Base-by-base conservation (phyloP, 2,113 vertebrate genomes). In the Percina caprodes region DNA sequence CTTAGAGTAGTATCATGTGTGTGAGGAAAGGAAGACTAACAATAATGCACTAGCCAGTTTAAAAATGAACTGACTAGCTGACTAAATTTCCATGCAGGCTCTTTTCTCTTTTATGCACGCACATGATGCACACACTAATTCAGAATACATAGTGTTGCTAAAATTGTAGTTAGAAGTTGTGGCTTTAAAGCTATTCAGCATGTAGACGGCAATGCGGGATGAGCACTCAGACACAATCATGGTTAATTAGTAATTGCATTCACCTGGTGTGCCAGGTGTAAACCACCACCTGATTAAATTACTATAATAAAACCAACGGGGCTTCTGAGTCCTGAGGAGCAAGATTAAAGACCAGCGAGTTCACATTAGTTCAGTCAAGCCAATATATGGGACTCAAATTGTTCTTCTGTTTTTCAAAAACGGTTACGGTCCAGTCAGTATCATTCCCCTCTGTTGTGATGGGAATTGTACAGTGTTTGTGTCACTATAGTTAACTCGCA, bases 341-440 rank as follows among this genome's bases (percentile, higher is more conserved):
- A 77, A 65, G 26, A 80, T 75, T 77, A 69, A 78, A 85, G 42
- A 60, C 46, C 30, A 52, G 49, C 0, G 0, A 3, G 42, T 79
- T 83, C 45, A 23, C 56, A 69, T 73, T 49, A 66, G 30, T 56
- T 76, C 26, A 68, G 73, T n/a, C 21, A 54, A 65, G 69, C 54
- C 74, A 48, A 55, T 74, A 67, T 39, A 49, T 30, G 24, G n/a
- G 52, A 3, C n/a, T 63, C 46, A 81, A 81, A 86, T 76, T 69
- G 24, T 42, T 70, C 3, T 82, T 77, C 39, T 42, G 39, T 77
- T 48, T 66, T 79, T 88, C 49, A 83, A 77, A 78, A 80, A 0
- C 15, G 42, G 49, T 30, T 51, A 74, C 1, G 3, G 19, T 9
- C 30, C 65, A 58, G 55, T 63, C 21, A 42, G 76, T 35, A 18